Percentiles rank a stretch among this genome's conserved stretches.
Evolutionary conservation across 2,113 vertebrate genomes (phyloP).

Genomic region (Platichthys stellatus): DNA sequence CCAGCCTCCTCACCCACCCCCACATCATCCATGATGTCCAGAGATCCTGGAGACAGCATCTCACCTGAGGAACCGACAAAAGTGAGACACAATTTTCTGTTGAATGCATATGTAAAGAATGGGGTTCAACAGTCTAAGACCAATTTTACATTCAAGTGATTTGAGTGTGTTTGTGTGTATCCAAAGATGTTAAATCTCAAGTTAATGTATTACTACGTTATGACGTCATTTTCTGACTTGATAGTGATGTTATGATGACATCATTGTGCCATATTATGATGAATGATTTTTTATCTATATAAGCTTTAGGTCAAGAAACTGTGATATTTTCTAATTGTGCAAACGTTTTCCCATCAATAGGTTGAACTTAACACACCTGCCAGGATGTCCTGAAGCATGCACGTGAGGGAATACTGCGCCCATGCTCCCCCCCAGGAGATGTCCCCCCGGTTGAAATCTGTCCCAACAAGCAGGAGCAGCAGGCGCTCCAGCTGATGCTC

Average conservation of each 20-base stretch:
- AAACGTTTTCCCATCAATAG: background rate
- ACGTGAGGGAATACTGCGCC: conserved; percentile 98
- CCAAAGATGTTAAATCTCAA: too few species aligned
- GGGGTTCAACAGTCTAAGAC: too few species aligned
- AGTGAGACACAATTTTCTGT: background rate
- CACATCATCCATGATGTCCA: conserved; percentile 93
- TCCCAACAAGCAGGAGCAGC: conserved; percentile 94
- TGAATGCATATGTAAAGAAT: too few species aligned
- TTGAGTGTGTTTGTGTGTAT: too few species aligned
- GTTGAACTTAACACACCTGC: conserved; percentile 85
- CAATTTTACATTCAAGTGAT: too few species aligned
- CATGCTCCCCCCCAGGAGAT: conserved; percentile 99
- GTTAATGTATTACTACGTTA: too few species aligned
- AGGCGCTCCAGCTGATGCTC: conserved; percentile 96
- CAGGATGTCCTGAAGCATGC: conserved; percentile 98
- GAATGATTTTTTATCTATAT: too few species aligned
- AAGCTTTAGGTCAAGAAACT: too few species aligned
- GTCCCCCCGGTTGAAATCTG: conserved; percentile 97
- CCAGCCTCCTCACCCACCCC: conserved; percentile 89
- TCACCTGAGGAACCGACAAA: conserved; percentile 84
- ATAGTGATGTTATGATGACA: too few species aligned
- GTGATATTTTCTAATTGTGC: background rate
- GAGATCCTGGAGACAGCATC: conserved; percentile 87
- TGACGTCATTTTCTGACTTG: too few species aligned
- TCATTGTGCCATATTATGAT: too few species aligned